Evolutionary conservation across 2,888 invertebrate species (phyloP).

Genomic region (Dynastes tityus): DNA sequence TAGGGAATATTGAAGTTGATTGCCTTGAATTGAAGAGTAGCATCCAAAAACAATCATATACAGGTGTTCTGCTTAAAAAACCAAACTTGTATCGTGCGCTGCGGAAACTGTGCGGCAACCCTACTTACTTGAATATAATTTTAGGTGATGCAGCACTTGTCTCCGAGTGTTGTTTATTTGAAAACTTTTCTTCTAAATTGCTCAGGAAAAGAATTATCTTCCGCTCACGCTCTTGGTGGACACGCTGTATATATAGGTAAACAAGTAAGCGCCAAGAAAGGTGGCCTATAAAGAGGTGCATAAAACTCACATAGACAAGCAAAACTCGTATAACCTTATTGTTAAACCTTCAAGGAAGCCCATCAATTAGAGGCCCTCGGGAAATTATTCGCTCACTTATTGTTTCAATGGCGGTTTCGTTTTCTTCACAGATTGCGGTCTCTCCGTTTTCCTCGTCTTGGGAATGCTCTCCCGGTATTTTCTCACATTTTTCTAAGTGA

Average conservation of each 20-base stretch:
- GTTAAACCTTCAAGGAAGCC: slow-evolving; percentile 15
- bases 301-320: background rate
- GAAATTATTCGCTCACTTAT: slow-evolving; percentile 43
- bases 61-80: too few species aligned
- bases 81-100: too few species aligned
- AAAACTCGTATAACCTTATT: background rate
- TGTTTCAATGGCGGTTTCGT: slow-evolving; percentile 38
- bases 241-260: background rate
- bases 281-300: background rate
- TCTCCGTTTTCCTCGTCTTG: slow-evolving; percentile 3
- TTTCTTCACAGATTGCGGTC: slow-evolving; percentile 35
- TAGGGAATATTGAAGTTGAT: too few species aligned
- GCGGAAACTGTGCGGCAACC: too few species aligned
- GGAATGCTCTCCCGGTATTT: background rate
- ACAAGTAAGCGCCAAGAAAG: background rate
- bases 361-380: slow-evolving; percentile 44
- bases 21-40: too few species aligned
- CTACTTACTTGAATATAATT: too few species aligned
- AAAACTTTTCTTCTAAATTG: too few species aligned
- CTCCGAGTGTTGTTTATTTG: too few species aligned
- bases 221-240: too few species aligned
- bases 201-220: too few species aligned
- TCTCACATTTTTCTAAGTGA: slow-evolving; percentile 9
- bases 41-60: too few species aligned
- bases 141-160: too few species aligned